Evolutionary conservation across 2,888 invertebrate species (phyloP).

Genomic region (Amphiduros pacificus): DNA sequence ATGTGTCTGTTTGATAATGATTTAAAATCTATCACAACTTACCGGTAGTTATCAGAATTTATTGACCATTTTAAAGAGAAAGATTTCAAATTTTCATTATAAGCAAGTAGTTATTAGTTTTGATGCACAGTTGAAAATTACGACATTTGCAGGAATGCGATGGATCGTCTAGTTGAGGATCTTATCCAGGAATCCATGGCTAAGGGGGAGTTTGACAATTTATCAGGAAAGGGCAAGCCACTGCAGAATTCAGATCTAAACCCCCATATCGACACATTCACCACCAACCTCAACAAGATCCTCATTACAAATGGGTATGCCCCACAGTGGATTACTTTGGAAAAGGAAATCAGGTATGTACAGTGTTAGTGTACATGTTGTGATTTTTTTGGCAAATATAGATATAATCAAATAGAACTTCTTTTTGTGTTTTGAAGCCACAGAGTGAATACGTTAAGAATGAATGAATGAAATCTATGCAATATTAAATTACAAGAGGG

Average conservation of each 20-base stretch:
- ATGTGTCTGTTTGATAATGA: too few relatives aligned
- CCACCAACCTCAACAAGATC: conserved; percentile 83
- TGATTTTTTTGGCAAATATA: too few relatives aligned
- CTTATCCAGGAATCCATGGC: conserved; percentile 88
- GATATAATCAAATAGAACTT: too few relatives aligned
- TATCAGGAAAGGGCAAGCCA: conserved; percentile 82
- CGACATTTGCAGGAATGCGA: conserved; percentile 64
- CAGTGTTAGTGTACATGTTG: not conserved
- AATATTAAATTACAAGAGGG: too few relatives aligned
- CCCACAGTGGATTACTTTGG: conserved; percentile 86
- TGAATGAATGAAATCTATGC: too few relatives aligned
- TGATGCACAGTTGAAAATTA: not conserved
- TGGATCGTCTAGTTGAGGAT: conserved; percentile 88
- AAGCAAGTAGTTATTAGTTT: not conserved
- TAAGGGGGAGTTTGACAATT: conserved; percentile 84
- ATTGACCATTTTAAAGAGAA: not conserved
- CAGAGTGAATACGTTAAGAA: too few relatives aligned
- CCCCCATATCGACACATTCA: conserved; percentile 85
- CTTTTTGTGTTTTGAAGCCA: too few relatives aligned
- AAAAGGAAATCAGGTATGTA: conserved; percentile 81
- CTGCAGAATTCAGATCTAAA: conserved; percentile 70
- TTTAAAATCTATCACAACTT: too few relatives aligned
- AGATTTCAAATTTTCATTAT: too few relatives aligned
- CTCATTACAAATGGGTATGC: conserved; percentile 85
- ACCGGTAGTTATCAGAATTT: too few relatives aligned